A percentile compares a stretch with the other conserved stretches of the same genome.
These are phyloP conservation scores for Zootoca vivipara DNA, from an alignment of 2,113 vertebrate genomes.

Conservation along the genomic window DNA sequence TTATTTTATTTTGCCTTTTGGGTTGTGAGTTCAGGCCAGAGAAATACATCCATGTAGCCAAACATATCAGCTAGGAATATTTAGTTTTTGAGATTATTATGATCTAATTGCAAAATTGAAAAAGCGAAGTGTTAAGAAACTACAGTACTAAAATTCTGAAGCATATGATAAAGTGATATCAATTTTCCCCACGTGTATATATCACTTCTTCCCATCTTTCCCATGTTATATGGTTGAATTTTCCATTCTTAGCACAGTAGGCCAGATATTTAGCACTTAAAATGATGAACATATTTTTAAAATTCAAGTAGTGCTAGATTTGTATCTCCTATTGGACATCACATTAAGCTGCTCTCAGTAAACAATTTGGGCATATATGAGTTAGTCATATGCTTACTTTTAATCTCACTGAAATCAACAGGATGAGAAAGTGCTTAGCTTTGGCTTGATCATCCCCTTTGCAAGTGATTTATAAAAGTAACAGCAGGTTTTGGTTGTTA, in stretches of 20 bases:
- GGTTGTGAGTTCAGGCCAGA: background rate
- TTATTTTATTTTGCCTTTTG: background rate
- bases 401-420: background rate
- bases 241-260: background rate
- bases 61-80: background rate
- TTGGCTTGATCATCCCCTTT: background rate
- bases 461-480: background rate
- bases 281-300: background rate
- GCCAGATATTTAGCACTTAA: background rate
- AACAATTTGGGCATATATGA: background rate
- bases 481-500: background rate
- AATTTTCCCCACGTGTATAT: background rate
- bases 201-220: background rate
- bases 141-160: background rate
- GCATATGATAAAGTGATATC: background rate
- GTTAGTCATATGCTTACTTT: background rate
- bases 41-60: background rate
- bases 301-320: background rate
- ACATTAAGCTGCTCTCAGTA: background rate
- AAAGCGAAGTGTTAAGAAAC: background rate
- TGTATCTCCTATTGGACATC: background rate
- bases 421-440: background rate
- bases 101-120: background rate
- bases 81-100: background rate
- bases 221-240: background rate